These are phyloP conservation scores for Ametastegia equiseti DNA, from an alignment of 2,888 invertebrate genomes.

Conservation along the genomic window DNA sequence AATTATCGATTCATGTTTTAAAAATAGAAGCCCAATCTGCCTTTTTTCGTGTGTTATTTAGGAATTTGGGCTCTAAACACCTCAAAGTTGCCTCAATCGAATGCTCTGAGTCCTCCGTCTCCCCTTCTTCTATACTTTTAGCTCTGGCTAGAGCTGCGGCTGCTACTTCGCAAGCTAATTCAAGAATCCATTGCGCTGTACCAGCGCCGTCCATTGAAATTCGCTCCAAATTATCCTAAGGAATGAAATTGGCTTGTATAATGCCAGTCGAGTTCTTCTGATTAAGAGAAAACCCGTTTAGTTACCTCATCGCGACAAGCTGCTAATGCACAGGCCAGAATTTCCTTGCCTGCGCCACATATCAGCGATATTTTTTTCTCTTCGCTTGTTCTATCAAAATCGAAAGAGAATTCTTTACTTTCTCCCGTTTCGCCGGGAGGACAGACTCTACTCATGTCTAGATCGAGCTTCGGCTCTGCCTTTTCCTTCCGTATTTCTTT, in stretches of 20 bases:
- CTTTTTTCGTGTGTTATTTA: neutral
- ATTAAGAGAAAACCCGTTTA: neutral
- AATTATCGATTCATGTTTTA: neutral
- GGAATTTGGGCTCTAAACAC: neutral
- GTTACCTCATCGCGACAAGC: constrained; percentile 39
- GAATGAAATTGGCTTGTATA: neutral
- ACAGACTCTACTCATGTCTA: constrained; percentile 37
- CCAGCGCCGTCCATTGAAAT: constrained; percentile 35
- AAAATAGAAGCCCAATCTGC: neutral
- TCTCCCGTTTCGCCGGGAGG: neutral
- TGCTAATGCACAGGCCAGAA: constrained; percentile 12
- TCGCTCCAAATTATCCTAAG: constrained; percentile 14
- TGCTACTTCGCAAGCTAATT: constrained; percentile 38
- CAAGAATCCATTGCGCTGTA: constrained; percentile 42
- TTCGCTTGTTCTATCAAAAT: neutral
- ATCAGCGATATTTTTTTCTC: constrained; percentile 35
- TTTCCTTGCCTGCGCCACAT: constrained; percentile 17
- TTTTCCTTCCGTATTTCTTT: neutral
- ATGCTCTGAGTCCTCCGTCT: neutral
- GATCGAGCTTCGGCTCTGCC: neutral
- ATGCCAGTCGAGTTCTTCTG: neutral
- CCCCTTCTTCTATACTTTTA: neutral
- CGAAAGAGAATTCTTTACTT: neutral
- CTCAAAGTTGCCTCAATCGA: neutral
- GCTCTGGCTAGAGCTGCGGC: constrained; percentile 12